These are phyloP conservation scores for Campoplex capitator DNA, from an alignment of 2,888 invertebrate genomes.

Conservation along the genomic window DNA sequence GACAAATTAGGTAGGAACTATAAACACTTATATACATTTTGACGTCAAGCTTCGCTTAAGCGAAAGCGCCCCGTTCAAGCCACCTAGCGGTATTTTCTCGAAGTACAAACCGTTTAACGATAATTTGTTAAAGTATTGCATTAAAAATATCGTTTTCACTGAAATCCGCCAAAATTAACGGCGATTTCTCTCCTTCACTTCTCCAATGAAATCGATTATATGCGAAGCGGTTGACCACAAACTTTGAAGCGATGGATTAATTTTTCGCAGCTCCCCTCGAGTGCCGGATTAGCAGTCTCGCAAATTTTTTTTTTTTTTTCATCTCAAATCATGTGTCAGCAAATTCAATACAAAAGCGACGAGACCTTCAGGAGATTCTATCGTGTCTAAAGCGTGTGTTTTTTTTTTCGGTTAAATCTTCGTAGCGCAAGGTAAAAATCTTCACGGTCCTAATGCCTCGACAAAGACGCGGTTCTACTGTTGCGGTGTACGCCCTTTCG, in stretches of 20 bases:
- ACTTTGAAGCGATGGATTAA: neutral
- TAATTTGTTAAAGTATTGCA: neutral
- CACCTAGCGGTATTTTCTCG: neutral
- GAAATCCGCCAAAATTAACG: neutral
- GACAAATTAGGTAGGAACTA: neutral
- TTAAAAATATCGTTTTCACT: neutral
- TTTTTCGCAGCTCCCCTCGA: neutral
- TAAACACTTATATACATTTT: neutral
- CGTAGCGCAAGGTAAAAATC: slow-evolving; percentile 7
- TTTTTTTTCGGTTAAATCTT: slow-evolving; percentile 11
- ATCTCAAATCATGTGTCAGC: neutral
- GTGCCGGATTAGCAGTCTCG: neutral
- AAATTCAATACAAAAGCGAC: neutral
- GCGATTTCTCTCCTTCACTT: neutral
- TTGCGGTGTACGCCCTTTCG: slow-evolving; percentile 2
- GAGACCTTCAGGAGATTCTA: neutral
- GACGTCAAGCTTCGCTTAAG: neutral
- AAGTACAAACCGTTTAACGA: neutral
- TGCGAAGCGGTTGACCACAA: neutral
- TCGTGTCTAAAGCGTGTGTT: neutral
- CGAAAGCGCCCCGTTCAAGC: neutral
- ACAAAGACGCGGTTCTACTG: slow-evolving; percentile 31
- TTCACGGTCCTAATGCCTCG: slow-evolving; percentile 28
- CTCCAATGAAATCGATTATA: neutral
- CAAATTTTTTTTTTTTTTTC: neutral